Evolutionary conservation across 2,113 vertebrate genomes (phyloP).

Genomic region (Coracopsis vasa): DNA sequence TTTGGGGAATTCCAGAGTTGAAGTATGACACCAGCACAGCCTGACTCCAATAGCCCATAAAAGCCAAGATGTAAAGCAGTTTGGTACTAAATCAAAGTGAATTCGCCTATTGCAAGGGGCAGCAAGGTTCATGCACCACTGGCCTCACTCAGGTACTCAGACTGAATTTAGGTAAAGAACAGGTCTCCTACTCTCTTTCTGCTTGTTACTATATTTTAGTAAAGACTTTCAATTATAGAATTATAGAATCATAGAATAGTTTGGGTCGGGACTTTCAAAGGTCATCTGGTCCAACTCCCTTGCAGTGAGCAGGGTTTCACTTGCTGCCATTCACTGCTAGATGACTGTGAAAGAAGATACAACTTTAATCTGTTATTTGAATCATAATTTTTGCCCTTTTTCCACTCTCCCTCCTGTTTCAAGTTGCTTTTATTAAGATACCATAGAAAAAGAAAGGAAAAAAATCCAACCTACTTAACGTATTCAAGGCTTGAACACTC

Average conservation of each 20-base stretch:
- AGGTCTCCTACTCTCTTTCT: neutral
- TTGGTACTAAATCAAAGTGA: neutral
- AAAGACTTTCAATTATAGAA: neutral
- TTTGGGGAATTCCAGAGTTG: neutral
- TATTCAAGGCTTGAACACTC: slow-evolving; percentile 83
- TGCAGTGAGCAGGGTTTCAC: neutral
- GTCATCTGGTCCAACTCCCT: neutral
- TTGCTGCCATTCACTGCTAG: neutral
- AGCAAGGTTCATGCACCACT: neutral
- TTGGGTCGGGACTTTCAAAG: neutral
- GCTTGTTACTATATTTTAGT: neutral
- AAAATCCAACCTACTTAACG: slow-evolving; percentile 82
- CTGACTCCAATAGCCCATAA: neutral
- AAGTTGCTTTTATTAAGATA: neutral
- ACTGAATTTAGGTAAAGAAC: neutral
- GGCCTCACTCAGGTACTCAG: neutral
- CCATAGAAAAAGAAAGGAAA: neutral
- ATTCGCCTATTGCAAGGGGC: neutral
- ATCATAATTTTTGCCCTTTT: neutral
- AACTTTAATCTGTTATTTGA: neutral
- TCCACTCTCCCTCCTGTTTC: neutral
- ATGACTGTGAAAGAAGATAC: neutral
- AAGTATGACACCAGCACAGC: neutral
- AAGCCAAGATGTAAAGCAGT: neutral
- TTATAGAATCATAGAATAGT: neutral